Conservation (phyloP, 1,140 invertebrate species). For the Plutomurus gul region DNA sequence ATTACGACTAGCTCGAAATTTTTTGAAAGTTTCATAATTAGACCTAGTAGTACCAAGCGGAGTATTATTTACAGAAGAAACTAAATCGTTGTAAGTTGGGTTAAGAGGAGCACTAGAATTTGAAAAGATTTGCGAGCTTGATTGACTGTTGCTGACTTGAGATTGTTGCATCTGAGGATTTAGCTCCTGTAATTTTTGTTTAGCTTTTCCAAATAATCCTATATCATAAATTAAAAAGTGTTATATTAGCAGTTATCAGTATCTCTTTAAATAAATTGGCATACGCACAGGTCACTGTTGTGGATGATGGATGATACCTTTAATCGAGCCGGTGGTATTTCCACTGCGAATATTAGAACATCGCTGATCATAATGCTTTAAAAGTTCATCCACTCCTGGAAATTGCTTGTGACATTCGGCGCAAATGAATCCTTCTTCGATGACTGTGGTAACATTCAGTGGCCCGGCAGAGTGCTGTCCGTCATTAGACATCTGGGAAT, state of each 20-base stretch:
- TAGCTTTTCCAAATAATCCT: background rate
- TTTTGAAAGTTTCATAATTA: constrained; percentile 79
- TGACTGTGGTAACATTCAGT: background rate
- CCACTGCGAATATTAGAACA: background rate
- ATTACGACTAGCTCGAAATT: constrained; percentile 71
- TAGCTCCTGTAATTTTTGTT: background rate
- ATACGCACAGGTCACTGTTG: no score
- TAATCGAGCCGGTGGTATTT: background rate
- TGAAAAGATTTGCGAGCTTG: background rate
- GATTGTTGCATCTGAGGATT: background rate
- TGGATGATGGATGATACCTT: no score
- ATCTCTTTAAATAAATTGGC: background rate
- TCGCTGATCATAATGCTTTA: constrained; percentile 35
- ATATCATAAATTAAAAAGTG: background rate
- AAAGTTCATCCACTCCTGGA: constrained; percentile 28
- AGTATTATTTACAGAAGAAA: background rate
- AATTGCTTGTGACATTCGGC: constrained; percentile 37
- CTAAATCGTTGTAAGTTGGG: constrained; percentile 2
- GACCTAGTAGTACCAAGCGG: constrained; percentile 54
- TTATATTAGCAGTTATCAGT: background rate
- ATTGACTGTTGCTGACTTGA: background rate
- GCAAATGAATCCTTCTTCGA: constrained; percentile 38
- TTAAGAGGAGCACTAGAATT: background rate
- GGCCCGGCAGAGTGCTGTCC: background rate
- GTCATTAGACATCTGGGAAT: background rate